A percentile compares a stretch with the other conserved stretches of the same genome.
phyloP scores from a whole-genome alignment of 2,797 vertebrate genomes.

The Toxotes lorentzi region DNA sequence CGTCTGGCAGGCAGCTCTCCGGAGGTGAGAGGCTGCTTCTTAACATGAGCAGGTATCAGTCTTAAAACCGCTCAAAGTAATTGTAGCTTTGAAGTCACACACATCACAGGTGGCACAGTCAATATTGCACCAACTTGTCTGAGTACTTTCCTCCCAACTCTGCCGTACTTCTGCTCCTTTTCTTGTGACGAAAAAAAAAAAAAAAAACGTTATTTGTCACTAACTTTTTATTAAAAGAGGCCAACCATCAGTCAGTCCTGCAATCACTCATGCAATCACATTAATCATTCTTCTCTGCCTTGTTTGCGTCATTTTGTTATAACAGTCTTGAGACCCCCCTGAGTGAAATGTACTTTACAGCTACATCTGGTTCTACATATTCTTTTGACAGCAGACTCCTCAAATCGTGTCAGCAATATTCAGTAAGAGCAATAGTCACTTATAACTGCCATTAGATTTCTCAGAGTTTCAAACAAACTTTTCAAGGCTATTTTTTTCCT shows the following conservation, averaged over 20 bases:
- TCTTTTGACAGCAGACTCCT: slow-evolving; percentile 68
- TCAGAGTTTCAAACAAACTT: slow-evolving; percentile 70
- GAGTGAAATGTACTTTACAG: slow-evolving; percentile 73
- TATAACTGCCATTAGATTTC: slow-evolving; percentile 74
- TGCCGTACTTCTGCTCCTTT: slow-evolving; percentile 60
- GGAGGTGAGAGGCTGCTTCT: slow-evolving; percentile 83
- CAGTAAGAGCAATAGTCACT: slow-evolving; percentile 65
- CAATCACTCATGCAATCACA: slow-evolving; percentile 82
- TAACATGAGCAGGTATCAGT: slow-evolving; percentile 85
- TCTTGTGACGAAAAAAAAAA: slow-evolving; percentile 55
- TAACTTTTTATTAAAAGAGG: slow-evolving; percentile 79
- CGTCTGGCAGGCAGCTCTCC: slow-evolving; percentile 83
- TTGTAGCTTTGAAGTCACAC: slow-evolving; percentile 86
- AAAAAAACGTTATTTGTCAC: slow-evolving; percentile 77
- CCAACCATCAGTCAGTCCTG: slow-evolving; percentile 79
- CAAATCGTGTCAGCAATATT: slow-evolving; percentile 73
- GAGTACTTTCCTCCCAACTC: slow-evolving; percentile 76
- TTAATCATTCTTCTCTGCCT: slow-evolving; percentile 78
- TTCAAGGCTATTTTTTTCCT: slow-evolving; percentile 60
- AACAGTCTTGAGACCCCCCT: slow-evolving; percentile 62
- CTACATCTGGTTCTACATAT: slow-evolving; percentile 59
- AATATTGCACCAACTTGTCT: slow-evolving; percentile 85
- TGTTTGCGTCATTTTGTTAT: slow-evolving; percentile 78
- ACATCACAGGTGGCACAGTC: slow-evolving; percentile 83
- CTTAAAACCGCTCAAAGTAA: slow-evolving; percentile 86